Evolutionary conservation across 2,113 vertebrate species (phyloP), one percentile per base, ranked within the genome.

Genomic region (Murina feae): DNA sequence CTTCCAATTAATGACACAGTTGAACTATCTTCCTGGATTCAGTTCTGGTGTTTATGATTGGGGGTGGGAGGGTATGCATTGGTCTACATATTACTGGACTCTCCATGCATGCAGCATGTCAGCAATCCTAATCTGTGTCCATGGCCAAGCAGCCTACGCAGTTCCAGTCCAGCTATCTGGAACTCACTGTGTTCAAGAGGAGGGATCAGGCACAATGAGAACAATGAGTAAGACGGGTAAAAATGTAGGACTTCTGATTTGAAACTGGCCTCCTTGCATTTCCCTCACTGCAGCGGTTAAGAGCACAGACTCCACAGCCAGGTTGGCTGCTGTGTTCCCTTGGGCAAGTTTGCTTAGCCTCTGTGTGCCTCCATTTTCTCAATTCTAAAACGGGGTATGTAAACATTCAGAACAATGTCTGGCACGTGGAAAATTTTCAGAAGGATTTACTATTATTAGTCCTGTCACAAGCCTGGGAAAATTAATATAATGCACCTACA

Each of bases 401-500:
- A 63, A 82, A 32, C 30, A 11, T 13, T 87, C 37, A 69, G 42
- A 89, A 78, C 3, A 37, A 5, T 17, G 2, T 37, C 16, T 49
- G 6, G 37, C 21, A 42, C 21, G 21, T 83, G 75, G 39, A 4
- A 65, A 69, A 28, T 10, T 12, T 55, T 82, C 37, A 5, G 58
- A 78, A 23, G 5, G 2, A 9, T 75, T 83, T 55, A 84, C 7
- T 74, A 1, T 91, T 51, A 47, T 49, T 80, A 37, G 44, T 65
- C 60, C 21, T 13, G 58, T 81, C 21, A 60, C 51, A 76, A 65
- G 3, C 35, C 39, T 63, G 39, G 11, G 20, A 9, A 93, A 80
- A 90, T 93, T 39, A 89, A 91, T 79, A 65, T 66, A 53, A 82
- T 28, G 42, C n/a, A 4, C 44, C 9, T 42, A 30, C 37, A 85